phyloP scores from a whole-genome alignment of 2,797 vertebrate species.

The Ispidina lecontei region DNA sequence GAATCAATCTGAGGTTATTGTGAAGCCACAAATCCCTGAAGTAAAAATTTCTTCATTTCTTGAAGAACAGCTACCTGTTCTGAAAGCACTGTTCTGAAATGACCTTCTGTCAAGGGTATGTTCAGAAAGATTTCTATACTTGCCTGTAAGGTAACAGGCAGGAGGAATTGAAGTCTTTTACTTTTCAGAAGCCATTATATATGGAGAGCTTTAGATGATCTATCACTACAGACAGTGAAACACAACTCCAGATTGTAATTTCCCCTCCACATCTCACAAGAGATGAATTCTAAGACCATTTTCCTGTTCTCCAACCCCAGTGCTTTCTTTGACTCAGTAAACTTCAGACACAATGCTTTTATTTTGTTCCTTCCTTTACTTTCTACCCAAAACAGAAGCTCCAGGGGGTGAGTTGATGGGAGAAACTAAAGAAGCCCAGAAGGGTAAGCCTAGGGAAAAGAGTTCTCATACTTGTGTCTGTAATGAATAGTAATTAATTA shows the following conservation, averaged over 20 bases:
- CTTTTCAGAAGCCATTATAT: background rate
- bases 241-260: background rate
- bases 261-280: background rate
- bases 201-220: background rate
- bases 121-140: background rate
- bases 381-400: background rate
- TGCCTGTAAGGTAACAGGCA: background rate
- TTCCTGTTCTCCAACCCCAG: background rate
- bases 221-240: background rate
- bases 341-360: background rate
- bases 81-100: background rate
- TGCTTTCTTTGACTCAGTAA: background rate
- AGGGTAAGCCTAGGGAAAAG: background rate
- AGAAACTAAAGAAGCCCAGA: background rate
- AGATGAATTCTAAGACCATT: background rate
- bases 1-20: background rate
- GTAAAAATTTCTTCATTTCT: background rate
- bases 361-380: background rate
- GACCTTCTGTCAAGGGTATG: background rate
- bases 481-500: background rate
- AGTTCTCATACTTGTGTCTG: background rate
- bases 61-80: background rate
- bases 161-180: background rate
- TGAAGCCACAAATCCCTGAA: slow-evolving; percentile 1
- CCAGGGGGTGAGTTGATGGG: background rate